Evolutionary conservation across 2,113 vertebrate species (phyloP), one percentile per base, ranked within the genome.

Genomic region (Saccopteryx leptura): DNA sequence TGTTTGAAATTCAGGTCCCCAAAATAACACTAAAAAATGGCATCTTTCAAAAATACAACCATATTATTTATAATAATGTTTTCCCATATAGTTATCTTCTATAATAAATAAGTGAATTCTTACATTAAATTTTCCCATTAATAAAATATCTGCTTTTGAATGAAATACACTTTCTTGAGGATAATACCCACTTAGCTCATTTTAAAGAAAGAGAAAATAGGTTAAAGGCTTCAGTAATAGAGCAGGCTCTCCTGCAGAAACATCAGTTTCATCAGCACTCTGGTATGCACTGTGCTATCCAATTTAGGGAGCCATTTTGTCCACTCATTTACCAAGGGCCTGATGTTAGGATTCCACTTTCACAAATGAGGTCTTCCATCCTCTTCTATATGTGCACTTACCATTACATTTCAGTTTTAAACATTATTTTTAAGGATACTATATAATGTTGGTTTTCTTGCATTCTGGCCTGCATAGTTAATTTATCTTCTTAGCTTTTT

Each of bases 241-340:
- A 92, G 88, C 39, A 90, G 82, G 93, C 50, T 52, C 91, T 52
- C 96, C 74, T 31, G 87, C 0, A 0, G 97, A 98, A 96, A 97
- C 96, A 97, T 98, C 97, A 96, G 96, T 98, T 97, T 97, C 88
- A 98, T 97, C 98, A 98, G 96, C 98, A 97, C 97, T 97, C 18
- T 93, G 97, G 96, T 86, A 97, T 89, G 96, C 74, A 65, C 93
- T 65, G 92, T 81, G 96, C 97, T 98, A 98, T 90, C 93, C 97
- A 97, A 98, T 97, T 98, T 98, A 98, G 84, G 96, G 97, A 97
- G 96, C 94, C 93, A 97, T 98, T 98, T 97, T 93, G 97, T 96
- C 97, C 90, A 85, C 90, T 97, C 98, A 58, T 14, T 91, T 90
- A 97, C 97, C 97, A 98, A 95, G 58, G 96, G 96, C 56, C 65